Evolutionary conservation across 2,888 invertebrate species (phyloP).

Genomic region (Drosophila differens): DNA sequence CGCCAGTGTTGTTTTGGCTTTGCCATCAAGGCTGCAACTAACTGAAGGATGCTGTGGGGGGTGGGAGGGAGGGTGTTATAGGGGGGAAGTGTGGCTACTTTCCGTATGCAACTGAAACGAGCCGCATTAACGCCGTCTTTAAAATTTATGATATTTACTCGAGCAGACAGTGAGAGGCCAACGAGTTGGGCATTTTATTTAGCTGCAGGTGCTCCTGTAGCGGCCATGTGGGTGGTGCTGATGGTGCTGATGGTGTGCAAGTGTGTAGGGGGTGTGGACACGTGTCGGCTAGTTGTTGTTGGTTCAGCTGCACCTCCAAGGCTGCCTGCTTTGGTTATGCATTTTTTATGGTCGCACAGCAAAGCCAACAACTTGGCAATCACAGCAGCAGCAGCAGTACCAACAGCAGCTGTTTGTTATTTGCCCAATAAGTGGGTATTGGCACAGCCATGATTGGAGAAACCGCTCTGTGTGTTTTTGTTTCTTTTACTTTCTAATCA

Average conservation of each 20-base stretch:
- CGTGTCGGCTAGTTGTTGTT: slow-evolving; percentile 31
- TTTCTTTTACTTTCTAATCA: not conserved
- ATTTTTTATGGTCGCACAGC: slow-evolving; percentile 60
- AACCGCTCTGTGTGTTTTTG: not conserved
- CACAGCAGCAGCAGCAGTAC: slow-evolving; percentile 31
- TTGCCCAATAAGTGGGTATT: slow-evolving; percentile 40
- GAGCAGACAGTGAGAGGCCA: slow-evolving; percentile 57
- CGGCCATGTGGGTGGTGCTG: not conserved
- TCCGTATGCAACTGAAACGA: slow-evolving; percentile 50
- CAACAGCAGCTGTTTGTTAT: not conserved
- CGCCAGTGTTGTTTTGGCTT: slow-evolving; percentile 55
- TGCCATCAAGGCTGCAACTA: slow-evolving; percentile 45
- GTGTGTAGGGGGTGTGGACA: slow-evolving; percentile 28
- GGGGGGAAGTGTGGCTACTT: slow-evolving; percentile 13
- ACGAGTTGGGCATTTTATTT: slow-evolving; percentile 21
- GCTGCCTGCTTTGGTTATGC: slow-evolving; percentile 42
- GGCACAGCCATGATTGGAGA: not conserved
- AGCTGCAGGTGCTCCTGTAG: slow-evolving; percentile 3
- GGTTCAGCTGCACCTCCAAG: slow-evolving; percentile 6
- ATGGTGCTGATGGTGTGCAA: not conserved
- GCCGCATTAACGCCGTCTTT: slow-evolving; percentile 71
- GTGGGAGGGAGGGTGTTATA: not conserved
- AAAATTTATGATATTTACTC: slow-evolving; percentile 82
- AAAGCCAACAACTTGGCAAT: slow-evolving; percentile 60
- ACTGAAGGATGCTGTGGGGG: slow-evolving; percentile 5